Conservation (phyloP, 1,140 invertebrate species). For the Hesperophylax magnus region DNA sequence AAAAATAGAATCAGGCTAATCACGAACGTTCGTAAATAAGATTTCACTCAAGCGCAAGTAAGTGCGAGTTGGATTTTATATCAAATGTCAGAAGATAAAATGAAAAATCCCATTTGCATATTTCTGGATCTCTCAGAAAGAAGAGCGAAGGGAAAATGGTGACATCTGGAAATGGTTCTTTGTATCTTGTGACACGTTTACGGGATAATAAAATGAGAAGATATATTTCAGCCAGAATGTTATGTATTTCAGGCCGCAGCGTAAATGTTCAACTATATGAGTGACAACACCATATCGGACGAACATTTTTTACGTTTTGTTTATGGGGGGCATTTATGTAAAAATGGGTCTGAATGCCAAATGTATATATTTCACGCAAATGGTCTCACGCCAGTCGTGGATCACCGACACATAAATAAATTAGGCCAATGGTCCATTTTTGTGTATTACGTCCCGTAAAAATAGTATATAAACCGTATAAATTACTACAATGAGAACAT, state of each 20-base stretch:
- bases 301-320: slow-evolving; percentile 28
- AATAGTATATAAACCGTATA: no score
- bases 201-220: slow-evolving; percentile 32
- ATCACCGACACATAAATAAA: no score
- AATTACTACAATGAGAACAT: no score
- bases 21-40: no score
- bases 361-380: background rate
- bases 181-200: slow-evolving; percentile 33
- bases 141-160: slow-evolving; percentile 25
- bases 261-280: background rate
- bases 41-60: no score
- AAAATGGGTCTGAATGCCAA: background rate
- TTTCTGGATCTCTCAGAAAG: slow-evolving; percentile 27
- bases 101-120: slow-evolving; percentile 36
- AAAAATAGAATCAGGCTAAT: no score
- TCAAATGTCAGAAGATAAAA: slow-evolving; percentile 22
- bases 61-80: no score
- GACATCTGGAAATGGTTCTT: slow-evolving; percentile 43
- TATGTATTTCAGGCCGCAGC: slow-evolving; percentile 6
- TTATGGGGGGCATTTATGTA: background rate
- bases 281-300: slow-evolving; percentile 25
- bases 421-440: no score
- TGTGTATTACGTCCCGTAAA: no score
- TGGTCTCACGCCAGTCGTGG: no score
- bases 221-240: slow-evolving; percentile 35